These are phyloP conservation scores for Monarcha castaneiventris DNA, from an alignment of 2,113 vertebrate genomes.

Conservation along the genomic window DNA sequence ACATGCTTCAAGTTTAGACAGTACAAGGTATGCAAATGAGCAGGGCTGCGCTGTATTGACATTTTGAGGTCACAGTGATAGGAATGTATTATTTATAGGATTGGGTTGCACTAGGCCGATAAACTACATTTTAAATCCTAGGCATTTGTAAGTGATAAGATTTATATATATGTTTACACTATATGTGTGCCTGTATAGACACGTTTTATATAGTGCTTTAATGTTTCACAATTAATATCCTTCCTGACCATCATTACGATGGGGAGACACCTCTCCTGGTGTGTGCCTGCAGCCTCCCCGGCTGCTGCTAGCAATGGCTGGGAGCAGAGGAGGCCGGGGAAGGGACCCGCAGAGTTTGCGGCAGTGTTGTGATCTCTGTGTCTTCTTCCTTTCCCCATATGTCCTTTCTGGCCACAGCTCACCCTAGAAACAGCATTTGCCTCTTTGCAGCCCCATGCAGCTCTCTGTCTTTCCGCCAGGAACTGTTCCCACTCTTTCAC, in stretches of 20 bases:
- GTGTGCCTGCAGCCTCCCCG: neutral
- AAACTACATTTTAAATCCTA: conserved; percentile 49
- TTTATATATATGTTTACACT: neutral
- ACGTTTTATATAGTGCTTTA: neutral
- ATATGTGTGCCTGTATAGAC: no score
- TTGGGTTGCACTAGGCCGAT: conserved; percentile 50
- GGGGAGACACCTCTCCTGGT: neutral
- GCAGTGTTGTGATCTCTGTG: neutral
- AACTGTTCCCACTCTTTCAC: neutral
- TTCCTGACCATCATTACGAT: accelerated
- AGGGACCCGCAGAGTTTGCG: neutral
- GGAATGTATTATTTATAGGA: conserved; percentile 75
- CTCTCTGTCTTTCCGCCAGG: neutral
- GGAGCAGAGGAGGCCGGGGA: neutral
- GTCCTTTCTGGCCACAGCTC: neutral
- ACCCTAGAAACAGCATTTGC: neutral
- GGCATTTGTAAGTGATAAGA: conserved; percentile 1
- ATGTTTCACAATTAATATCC: neutral
- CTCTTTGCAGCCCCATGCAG: neutral
- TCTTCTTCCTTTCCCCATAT: neutral
- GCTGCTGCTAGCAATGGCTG: neutral
- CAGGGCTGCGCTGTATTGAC: conserved; percentile 61
- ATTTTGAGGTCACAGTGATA: conserved; percentile 74
- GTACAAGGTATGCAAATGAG: conserved; percentile 55
- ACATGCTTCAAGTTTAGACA: conserved; percentile 71